These are phyloP conservation scores for Anthrax anthrax DNA, from an alignment of 2,888 invertebrate genomes.

Conservation along the genomic window DNA sequence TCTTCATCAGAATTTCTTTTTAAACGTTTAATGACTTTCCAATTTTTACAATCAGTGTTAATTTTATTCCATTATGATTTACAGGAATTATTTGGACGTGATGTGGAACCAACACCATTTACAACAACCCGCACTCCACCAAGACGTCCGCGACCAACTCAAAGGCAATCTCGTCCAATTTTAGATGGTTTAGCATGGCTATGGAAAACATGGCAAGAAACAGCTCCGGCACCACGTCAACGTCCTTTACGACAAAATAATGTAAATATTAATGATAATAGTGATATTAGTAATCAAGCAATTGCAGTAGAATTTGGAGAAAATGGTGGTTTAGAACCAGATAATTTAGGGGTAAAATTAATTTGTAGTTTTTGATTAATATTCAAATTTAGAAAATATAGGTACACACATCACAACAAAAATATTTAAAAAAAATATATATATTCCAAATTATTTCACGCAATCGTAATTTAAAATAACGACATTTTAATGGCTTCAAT, in stretches of 20 bases:
- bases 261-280: no score
- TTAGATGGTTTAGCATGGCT: conserved; percentile 43
- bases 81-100: conserved; percentile 42
- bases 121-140: conserved; percentile 19
- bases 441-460: no score
- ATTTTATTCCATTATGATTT: no score
- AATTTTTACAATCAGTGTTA: no score
- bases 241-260: not conserved
- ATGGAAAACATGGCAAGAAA: conserved; percentile 45
- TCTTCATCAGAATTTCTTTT: not conserved
- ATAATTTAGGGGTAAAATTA: conserved; percentile 3
- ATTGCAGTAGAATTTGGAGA: not conserved
- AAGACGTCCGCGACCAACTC: conserved; percentile 20
- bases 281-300: no score
- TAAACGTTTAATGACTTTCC: no score
- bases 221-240: conserved; percentile 34
- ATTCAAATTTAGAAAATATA: not conserved
- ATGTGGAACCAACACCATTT: conserved; percentile 26
- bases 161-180: conserved; percentile 36
- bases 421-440: no score
- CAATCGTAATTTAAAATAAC: no score
- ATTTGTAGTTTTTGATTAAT: not conserved
- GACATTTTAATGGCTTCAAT: no score
- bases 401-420: conserved; percentile 1
- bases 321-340: not conserved